phyloP scores from a whole-genome alignment of 2,888 invertebrate genomes.

The Erebia aethiops region DNA sequence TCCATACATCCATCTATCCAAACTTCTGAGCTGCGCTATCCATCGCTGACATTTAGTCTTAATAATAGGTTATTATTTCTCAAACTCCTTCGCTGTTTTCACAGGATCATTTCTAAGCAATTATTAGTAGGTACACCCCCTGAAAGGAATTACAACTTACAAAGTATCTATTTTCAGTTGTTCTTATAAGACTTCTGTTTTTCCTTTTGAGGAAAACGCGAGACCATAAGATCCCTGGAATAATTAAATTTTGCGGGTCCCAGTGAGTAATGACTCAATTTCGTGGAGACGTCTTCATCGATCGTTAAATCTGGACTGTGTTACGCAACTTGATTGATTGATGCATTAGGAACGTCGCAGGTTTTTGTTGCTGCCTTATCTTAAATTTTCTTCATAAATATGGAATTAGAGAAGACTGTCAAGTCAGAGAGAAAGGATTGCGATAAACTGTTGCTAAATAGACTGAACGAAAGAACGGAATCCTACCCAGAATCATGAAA shows the following conservation, averaged over 20 bases:
- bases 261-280: not conserved
- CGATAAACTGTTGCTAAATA: too few relatives aligned
- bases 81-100: not conserved
- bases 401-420: too few relatives aligned
- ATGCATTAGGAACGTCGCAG: too few relatives aligned
- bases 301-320: not conserved
- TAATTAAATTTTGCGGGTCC: conserved; percentile 1
- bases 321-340: not conserved
- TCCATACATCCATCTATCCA: too few relatives aligned
- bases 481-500: too few relatives aligned
- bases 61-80: not conserved
- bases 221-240: not conserved
- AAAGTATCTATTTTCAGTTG: not conserved
- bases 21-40: too few relatives aligned
- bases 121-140: too few relatives aligned
- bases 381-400: too few relatives aligned
- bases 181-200: conserved; percentile 5
- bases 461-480: too few relatives aligned
- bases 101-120: not conserved
- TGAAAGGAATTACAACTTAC: not conserved
- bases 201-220: not conserved
- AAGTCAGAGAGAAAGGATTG: too few relatives aligned
- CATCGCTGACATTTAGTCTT: too few relatives aligned
- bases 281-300: not conserved
- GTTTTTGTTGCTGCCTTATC: too few relatives aligned